phyloP scores from a whole-genome alignment of 2,888 invertebrate species.

The Caenorhabditis zanzibari region DNA sequence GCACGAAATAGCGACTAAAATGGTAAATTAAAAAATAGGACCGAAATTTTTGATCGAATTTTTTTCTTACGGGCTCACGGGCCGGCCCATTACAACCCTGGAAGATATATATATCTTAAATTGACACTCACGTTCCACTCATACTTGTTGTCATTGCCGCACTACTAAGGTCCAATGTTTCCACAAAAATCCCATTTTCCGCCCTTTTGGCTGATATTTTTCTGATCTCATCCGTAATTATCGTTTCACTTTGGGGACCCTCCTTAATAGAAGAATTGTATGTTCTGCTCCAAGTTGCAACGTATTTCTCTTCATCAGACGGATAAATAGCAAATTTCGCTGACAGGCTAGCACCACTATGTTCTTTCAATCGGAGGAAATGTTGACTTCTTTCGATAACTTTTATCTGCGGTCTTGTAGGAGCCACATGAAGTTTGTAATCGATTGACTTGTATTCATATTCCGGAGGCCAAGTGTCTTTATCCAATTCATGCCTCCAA shows the following conservation, averaged over 20 bases:
- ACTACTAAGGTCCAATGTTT: slow-evolving; percentile 33
- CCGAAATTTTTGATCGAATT: too few species aligned
- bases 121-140: slow-evolving; percentile 65
- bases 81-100: too few species aligned
- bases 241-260: slow-evolving; percentile 39
- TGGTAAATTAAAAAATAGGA: too few species aligned
- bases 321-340: slow-evolving; percentile 53
- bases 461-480: too few species aligned
- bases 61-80: too few species aligned
- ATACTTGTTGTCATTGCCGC: slow-evolving; percentile 35
- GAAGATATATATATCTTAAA: neutral
- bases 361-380: slow-evolving; percentile 28
- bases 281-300: slow-evolving; percentile 67
- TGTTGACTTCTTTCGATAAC: slow-evolving; percentile 34
- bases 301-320: slow-evolving; percentile 40
- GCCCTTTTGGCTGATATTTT: slow-evolving; percentile 4
- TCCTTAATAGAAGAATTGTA: slow-evolving; percentile 55
- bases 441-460: slow-evolving; percentile 9
- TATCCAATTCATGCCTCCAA: slow-evolving; percentile 45
- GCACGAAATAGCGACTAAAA: too few species aligned
- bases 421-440: slow-evolving; percentile 53
- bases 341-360: neutral
- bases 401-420: slow-evolving; percentile 64
- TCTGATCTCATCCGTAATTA: slow-evolving; percentile 29
- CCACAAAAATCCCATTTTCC: slow-evolving; percentile 10